These are phyloP conservation scores for Leucoma salicis DNA, from an alignment of 2,888 invertebrate species.

Conservation along the genomic window DNA sequence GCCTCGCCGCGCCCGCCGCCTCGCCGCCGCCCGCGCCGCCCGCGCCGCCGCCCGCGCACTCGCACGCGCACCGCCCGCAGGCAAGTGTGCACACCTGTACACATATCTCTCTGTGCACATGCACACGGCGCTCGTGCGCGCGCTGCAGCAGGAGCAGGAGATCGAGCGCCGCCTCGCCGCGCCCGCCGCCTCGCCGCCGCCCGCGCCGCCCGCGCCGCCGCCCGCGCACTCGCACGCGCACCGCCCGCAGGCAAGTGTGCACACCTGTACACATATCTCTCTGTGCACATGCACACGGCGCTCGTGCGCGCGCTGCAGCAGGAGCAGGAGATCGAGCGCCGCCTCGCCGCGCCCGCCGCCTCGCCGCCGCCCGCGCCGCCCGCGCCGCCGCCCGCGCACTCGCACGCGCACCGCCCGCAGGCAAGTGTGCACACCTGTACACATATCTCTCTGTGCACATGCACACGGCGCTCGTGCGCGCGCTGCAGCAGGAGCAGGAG, in stretches of 20 bases:
- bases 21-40: constrained; percentile 60
- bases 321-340: constrained; percentile 98
- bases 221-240: constrained; percentile 71
- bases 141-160: constrained; percentile 98
- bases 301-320: constrained; percentile 93
- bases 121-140: constrained; percentile 99
- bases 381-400: constrained; percentile 39
- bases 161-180: constrained; percentile 94
- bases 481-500: constrained; percentile 98
- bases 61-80: constrained; percentile 39
- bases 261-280: too few relatives aligned
- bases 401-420: constrained; percentile 33
- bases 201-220: constrained; percentile 60
- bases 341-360: constrained; percentile 85
- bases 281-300: constrained; percentile 73
- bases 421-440: too few relatives aligned
- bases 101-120: too few relatives aligned
- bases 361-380: constrained; percentile 69
- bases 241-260: too few relatives aligned
- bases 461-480: constrained; percentile 99
- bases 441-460: too few relatives aligned
- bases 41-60: constrained; percentile 37
- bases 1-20: constrained; percentile 83
- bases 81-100: too few relatives aligned
- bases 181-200: constrained; percentile 76